Base-by-base conservation (phyloP, 2,113 vertebrate genomes). In the Charadrius vociferus region DNA sequence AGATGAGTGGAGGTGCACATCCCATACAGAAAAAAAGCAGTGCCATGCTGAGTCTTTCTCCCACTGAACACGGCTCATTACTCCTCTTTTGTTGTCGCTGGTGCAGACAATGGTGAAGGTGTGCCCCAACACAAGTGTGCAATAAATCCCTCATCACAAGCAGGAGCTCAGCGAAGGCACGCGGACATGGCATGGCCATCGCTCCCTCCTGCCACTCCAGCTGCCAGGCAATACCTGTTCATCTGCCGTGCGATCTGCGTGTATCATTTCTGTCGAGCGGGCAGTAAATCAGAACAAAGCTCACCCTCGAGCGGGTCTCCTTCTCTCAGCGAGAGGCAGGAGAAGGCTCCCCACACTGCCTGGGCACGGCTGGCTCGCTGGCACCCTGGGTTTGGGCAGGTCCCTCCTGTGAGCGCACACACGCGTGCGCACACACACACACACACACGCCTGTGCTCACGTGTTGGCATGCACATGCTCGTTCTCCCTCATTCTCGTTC, bases 31-130 rank as follows among this genome's bases (percentile, higher is more conserved):
- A 30, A 41, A 41, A 23, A 30, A 14, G 23, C 73, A 50, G 34
- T 2, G 3, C 34, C 27, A 8, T 7, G n/a, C 59, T 20, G 66
- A 63, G 39, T 5, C 27, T 34, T 37, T 49, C 62, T 81, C 55
- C 27, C 45, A 3, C 39, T 6, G 47, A 49, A 17, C 45, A 26
- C 3, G 8, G 53, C 32, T 73, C 92, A 9, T 67, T 30, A 3
- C 41, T 68, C 24, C 32, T 12, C 34, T 21, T 29, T 52, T 32
- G 14, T 16, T 7, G 1, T 5, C 5, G 0, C 1, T 6, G 47
- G 32, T 43, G 73, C 16, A 18, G 74, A 12, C 10, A 9, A 3
- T 1, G 41, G 39, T 43, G 80, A 41, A 74, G 59, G 55, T 66
- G 52, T 29, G 24, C 12, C 29, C n/a, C 9, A 3, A 13, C 16